A percentile compares a stretch with the other conserved stretches of the same genome.
These are phyloP conservation scores for Fistularia tabacaria DNA, from an alignment of 2,797 vertebrate genomes.

Conservation along the genomic window DNA sequence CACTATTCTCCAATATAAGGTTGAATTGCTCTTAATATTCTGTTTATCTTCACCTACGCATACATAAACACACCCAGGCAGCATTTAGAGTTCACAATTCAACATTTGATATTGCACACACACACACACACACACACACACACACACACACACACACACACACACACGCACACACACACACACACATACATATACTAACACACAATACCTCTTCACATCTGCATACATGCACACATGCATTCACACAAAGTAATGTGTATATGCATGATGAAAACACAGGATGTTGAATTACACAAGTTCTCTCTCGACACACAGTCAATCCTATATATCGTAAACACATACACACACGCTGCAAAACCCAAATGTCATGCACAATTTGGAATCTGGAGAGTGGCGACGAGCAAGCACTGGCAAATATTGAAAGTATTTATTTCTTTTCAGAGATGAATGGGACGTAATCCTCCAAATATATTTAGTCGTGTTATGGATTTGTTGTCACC, in stretches of 20 bases:
- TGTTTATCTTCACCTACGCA: too few species aligned
- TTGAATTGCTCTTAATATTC: too few species aligned
- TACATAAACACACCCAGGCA: too few species aligned
- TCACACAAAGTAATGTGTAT: constrained; percentile 5
- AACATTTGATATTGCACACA: too few species aligned
- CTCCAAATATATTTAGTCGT: constrained; percentile 71
- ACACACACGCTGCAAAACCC: constrained; percentile 16
- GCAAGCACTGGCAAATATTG: constrained; percentile 49
- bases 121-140: background rate
- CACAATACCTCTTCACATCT: background rate
- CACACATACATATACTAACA: background rate
- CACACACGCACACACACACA: constrained; percentile 1
- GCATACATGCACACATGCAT: constrained; percentile 3
- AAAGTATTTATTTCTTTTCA: constrained; percentile 62
- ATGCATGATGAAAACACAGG: too few species aligned
- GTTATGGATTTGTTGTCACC: constrained; percentile 73
- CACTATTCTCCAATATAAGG: too few species aligned
- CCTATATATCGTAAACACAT: background rate
- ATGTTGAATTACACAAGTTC: constrained; percentile 9
- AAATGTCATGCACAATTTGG: constrained; percentile 53
- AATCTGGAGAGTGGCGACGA: constrained; percentile 48
- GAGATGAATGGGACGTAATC: constrained; percentile 62
- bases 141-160: background rate
- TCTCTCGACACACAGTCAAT: background rate
- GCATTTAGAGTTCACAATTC: too few species aligned